Evolutionary conservation across 2,113 vertebrate genomes (phyloP), one percentile per base, ranked within the genome.

Genomic region (Dendropsophus ebraccatus): DNA sequence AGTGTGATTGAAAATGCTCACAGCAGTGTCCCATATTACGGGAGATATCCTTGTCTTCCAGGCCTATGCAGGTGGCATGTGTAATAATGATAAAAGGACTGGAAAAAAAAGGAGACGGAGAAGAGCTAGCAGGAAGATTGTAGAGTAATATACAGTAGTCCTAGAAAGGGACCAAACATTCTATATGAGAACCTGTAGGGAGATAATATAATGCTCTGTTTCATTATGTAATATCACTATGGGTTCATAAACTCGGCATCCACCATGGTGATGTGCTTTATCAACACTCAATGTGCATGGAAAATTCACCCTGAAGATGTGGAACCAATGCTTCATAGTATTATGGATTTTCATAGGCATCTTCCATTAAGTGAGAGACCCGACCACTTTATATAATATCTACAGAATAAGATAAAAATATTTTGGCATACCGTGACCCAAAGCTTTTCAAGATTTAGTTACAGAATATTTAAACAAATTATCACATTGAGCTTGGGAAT

Each of bases 221-320:
- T 78, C 75, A 56, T 56, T 21, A 78, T 78, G 56, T 78, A 56
- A 77, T 78, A 78, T 56, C 1, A 50, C 75, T 77, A 78, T 78
- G 75, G 75, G 75, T 78, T 56, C 75, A 78, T 77, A 77, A 52
- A 52, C 13, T 35, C 30, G 4, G 50, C 11, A 78, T 37, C 35
- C 30, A 21, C 47, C 49, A 52, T 52, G 25, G 74, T 17, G 73
- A 75, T 75, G 45, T 54, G 49, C 74, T 32, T 76, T 77, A 77
- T 77, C 74, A 77, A 54, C 74, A 77, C 75, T 78, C 30, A 78
- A 54, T 78, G 50, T 54, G 28, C 50, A 78, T 54, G 19, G 75
- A 78, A 56, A 78, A 78, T 78, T 56, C 75, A 30, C 47, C 74
- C 49, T 54, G 28, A 56, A 78, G 50, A 78, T 56, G 75, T 78